A percentile compares a stretch with the other conserved stretches of the same genome.
Evolutionary conservation across 1,140 invertebrate species (phyloP).

Genomic region (Drosophila obscura): DNA sequence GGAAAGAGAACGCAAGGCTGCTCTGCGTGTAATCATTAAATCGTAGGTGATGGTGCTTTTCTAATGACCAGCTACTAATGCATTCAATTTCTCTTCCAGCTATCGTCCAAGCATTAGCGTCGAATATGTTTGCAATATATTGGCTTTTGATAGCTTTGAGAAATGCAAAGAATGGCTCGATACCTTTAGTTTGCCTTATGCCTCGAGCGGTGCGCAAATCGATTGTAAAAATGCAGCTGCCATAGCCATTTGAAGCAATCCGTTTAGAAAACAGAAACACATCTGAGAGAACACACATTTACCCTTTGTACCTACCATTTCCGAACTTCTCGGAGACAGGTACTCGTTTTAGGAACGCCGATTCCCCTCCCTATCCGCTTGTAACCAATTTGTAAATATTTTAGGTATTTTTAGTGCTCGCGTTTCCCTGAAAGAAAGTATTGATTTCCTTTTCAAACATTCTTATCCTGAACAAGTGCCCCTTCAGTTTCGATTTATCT

Average conservation of each 20-base stretch:
- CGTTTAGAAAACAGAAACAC: not conserved
- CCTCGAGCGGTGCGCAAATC: slow-evolving; percentile 84
- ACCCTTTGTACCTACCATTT: slow-evolving; percentile 12
- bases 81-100: slow-evolving; percentile 87
- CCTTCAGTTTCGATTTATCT: not conserved
- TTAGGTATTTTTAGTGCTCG: slow-evolving; percentile 20
- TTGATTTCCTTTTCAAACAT: not conserved
- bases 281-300: not conserved
- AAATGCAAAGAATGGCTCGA: slow-evolving; percentile 94
- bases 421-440: slow-evolving; percentile 12
- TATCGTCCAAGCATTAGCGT: slow-evolving; percentile 95
- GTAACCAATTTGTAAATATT: slow-evolving; percentile 27
- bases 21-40: slow-evolving; percentile 96
- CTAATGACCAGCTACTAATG: not conserved
- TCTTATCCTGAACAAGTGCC: not conserved
- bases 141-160: slow-evolving; percentile 92
- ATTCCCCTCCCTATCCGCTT: slow-evolving; percentile 2
- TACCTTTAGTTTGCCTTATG: slow-evolving; percentile 91
- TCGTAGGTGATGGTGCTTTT: slow-evolving; percentile 90
- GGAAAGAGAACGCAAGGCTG: slow-evolving; percentile 94
- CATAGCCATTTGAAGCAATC: slow-evolving; percentile 62
- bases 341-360: slow-evolving; percentile 8
- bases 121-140: slow-evolving; percentile 92
- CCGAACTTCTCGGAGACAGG: slow-evolving; percentile 8
- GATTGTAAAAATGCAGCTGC: slow-evolving; percentile 79